Evolutionary conservation across 2,888 invertebrate genomes (phyloP).

Genomic region (Leptarthrus brevirostris): DNA sequence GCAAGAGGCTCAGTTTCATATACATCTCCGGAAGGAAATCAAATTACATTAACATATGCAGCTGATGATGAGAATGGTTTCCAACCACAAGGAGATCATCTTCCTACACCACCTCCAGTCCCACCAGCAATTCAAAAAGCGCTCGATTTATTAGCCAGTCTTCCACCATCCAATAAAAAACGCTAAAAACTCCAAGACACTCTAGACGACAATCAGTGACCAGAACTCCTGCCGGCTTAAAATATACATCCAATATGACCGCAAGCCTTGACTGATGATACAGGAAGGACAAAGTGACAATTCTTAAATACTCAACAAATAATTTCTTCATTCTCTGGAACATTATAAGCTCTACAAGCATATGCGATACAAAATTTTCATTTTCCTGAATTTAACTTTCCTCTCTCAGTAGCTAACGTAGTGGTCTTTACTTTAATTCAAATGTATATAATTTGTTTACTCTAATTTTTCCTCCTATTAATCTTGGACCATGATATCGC

Average conservation of each 20-base stretch:
- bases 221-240: not conserved
- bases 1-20: slow-evolving; percentile 77
- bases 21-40: slow-evolving; percentile 77
- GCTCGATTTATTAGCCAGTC: slow-evolving; percentile 76
- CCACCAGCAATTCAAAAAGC: slow-evolving; percentile 81
- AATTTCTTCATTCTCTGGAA: slow-evolving; percentile 28
- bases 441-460: slow-evolving; percentile 26
- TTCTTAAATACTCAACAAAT: slow-evolving; percentile 29
- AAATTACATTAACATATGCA: slow-evolving; percentile 75
- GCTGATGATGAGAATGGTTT: slow-evolving; percentile 80
- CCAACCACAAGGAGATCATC: slow-evolving; percentile 72
- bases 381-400: slow-evolving; percentile 22
- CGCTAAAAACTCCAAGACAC: slow-evolving; percentile 31
- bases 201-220: slow-evolving; percentile 10
- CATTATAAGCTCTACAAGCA: slow-evolving; percentile 49
- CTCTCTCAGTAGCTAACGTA: slow-evolving; percentile 8
- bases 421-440: not conserved
- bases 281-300: slow-evolving; percentile 13
- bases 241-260: slow-evolving; percentile 20
- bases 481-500: slow-evolving; percentile 34
- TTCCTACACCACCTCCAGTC: slow-evolving; percentile 81
- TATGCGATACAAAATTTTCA: slow-evolving; percentile 56
- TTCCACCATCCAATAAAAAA: slow-evolving; percentile 70
- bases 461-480: not conserved
- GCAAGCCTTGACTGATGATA: slow-evolving; percentile 20